Evolutionary conservation across 1,140 invertebrate genomes (phyloP).

Genomic region (Cherax destructor): DNA sequence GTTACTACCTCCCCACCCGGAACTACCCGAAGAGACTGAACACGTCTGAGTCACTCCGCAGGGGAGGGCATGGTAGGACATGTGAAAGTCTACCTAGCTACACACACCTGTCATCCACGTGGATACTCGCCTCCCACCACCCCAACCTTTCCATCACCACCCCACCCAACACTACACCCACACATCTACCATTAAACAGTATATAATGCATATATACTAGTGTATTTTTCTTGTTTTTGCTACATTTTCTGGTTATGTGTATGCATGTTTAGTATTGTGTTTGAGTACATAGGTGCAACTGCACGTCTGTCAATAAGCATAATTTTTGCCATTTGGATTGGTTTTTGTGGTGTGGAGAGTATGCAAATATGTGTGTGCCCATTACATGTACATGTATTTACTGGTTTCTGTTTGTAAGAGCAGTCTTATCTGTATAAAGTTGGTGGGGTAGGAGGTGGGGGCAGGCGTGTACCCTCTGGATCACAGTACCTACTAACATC

Average conservation of each 20-base stretch:
- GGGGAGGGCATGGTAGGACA: conserved; percentile 21
- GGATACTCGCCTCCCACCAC: not conserved
- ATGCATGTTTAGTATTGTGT: not conserved
- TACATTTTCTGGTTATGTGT: not conserved
- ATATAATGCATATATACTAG: not conserved
- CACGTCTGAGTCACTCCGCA: conserved; percentile 33
- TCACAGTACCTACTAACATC: not conserved
- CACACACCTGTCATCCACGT: not conserved
- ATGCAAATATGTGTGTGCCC: too few relatives aligned
- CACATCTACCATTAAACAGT: not conserved
- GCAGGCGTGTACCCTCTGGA: not conserved
- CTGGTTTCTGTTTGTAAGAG: too few relatives aligned
- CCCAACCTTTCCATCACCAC: not conserved
- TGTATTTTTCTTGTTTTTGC: too few relatives aligned
- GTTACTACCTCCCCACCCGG: not conserved
- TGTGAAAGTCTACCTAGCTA: conserved; percentile 3
- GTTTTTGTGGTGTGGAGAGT: too few relatives aligned
- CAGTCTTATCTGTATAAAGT: not conserved
- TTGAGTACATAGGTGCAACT: too few relatives aligned
- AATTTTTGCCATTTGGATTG: too few relatives aligned
- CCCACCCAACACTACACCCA: conserved; percentile 4
- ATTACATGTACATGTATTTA: too few relatives aligned
- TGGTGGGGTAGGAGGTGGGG: not conserved
- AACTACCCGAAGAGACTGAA: not conserved
- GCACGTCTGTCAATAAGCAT: too few relatives aligned